Conservation (phyloP, 2,888 invertebrate genomes). For the Onchidella celtica region DNA sequence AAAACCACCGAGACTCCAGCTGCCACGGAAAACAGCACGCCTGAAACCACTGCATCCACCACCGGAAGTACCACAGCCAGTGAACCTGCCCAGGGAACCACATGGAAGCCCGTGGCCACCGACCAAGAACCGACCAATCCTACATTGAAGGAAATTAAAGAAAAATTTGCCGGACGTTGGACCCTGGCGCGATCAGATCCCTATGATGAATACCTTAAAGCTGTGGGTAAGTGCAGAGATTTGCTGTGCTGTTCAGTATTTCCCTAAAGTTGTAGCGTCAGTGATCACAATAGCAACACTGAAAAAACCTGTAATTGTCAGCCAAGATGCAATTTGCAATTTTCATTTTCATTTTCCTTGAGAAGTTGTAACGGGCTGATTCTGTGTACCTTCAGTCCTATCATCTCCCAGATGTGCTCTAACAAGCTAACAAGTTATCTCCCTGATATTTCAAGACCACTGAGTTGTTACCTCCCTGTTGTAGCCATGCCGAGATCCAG, state of each 20-base stretch:
- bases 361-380: no score
- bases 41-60: background rate
- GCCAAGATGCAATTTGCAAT: no score
- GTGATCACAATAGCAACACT: background rate
- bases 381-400: no score
- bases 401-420: no score
- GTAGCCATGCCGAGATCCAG: no score
- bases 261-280: background rate
- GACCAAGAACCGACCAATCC: constrained; percentile 6
- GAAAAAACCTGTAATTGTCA: no score
- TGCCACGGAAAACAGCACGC: background rate
- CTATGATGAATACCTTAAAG: constrained; percentile 40
- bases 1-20: background rate
- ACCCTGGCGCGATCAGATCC: constrained; percentile 40
- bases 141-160: constrained; percentile 23
- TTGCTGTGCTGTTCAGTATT: background rate
- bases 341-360: no score
- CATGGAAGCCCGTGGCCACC: background rate
- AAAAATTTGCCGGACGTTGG: constrained; percentile 39
- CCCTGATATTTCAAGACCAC: no score
- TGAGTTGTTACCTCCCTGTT: no score
- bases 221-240: constrained; percentile 41
- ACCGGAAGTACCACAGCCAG: background rate
- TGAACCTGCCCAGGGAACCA: background rate
- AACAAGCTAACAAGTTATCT: no score